These are phyloP conservation scores for Amazona vittata DNA, from an alignment of 2,113 vertebrate species.

Conservation along the genomic window DNA sequence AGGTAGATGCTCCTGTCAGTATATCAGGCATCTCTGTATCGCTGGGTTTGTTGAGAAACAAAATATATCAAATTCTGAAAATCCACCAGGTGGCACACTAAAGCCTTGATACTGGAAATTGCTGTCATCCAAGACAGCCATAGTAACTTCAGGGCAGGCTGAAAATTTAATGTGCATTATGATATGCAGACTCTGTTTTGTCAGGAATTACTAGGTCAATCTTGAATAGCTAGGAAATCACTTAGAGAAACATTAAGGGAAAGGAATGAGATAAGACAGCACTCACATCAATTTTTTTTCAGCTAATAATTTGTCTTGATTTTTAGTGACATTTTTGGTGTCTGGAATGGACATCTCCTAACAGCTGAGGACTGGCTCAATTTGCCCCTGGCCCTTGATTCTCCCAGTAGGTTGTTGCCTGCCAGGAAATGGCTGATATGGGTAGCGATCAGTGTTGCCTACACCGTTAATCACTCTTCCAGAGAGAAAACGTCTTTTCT, in stretches of 20 bases:
- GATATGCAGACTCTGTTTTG: not conserved
- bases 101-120: slow-evolving; percentile 17
- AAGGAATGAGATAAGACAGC: not conserved
- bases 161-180: not conserved
- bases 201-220: not conserved
- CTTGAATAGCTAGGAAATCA: not conserved
- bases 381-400: not conserved
- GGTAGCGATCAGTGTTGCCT: not conserved
- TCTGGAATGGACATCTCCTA: not conserved
- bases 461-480: not conserved
- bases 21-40: not conserved
- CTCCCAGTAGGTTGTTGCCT: not conserved
- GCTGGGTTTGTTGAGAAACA: not conserved
- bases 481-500: not conserved
- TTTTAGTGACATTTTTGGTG: not conserved
- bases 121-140: accelerated
- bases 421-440: not conserved
- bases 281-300: not conserved
- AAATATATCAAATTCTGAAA: not conserved
- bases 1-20: not conserved
- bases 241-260: not conserved
- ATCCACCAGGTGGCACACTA: slow-evolving; percentile 69
- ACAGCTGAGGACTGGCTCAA: not conserved
- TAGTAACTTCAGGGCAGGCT: not conserved
- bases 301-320: slow-evolving; percentile 10